Evolutionary conservation across 2,113 vertebrate genomes (phyloP).

Genomic region (Brienomyrus longianalis): DNA sequence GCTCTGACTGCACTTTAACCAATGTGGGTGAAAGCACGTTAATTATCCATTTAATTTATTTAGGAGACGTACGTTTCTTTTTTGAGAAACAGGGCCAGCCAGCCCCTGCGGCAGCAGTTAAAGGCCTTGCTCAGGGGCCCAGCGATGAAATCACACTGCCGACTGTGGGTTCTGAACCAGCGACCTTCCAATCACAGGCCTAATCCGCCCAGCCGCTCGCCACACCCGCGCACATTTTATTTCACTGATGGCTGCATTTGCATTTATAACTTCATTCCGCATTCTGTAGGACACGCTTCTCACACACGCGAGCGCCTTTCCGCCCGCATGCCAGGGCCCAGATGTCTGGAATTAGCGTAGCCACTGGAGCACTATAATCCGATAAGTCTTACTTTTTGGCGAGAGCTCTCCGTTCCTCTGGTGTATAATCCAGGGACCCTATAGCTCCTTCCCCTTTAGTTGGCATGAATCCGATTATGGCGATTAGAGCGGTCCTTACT

Average conservation of each 20-base stretch:
- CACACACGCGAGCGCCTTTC: not conserved
- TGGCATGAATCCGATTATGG: constrained; percentile 98
- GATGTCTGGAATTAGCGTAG: not conserved
- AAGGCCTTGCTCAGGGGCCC: not conserved
- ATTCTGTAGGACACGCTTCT: not conserved
- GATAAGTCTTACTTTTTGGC: constrained; percentile 85
- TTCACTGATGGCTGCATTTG: not conserved
- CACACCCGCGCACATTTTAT: not conserved
- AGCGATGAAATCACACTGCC: not conserved
- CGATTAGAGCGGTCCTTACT: constrained; percentile 94
- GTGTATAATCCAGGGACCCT: constrained; percentile 95
- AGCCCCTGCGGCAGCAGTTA: not conserved
- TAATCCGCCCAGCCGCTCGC: not conserved
- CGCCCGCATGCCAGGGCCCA: not conserved
- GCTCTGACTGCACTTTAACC: not conserved
- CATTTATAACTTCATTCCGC: not conserved
- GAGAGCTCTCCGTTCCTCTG: constrained; percentile 86
- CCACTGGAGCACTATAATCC: constrained; percentile 20
- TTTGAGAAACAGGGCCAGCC: not conserved
- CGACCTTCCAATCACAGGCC: not conserved
- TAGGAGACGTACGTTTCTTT: not conserved
- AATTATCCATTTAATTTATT: not conserved
- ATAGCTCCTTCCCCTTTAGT: constrained; percentile 98
- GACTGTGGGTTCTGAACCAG: not conserved
- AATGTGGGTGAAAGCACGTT: not conserved